phyloP scores from a whole-genome alignment of 2,113 vertebrate genomes.

The Poeciliopsis retropinna region DNA sequence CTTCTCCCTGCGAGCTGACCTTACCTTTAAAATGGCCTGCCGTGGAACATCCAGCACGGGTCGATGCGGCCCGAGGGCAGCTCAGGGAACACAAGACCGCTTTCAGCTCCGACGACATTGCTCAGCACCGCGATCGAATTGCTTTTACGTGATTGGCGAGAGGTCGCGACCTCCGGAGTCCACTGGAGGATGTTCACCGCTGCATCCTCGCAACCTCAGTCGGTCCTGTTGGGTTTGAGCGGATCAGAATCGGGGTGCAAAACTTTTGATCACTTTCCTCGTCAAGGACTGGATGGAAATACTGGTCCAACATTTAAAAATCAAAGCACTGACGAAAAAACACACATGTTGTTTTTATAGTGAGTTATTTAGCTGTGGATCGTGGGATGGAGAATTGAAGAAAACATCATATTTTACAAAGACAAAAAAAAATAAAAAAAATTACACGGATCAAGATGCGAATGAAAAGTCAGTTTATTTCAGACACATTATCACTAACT shows the following conservation, averaged over 20 bases:
- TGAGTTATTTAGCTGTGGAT: too few relatives aligned
- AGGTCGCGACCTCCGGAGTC: not conserved
- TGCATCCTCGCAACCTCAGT: not conserved
- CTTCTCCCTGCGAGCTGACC: slow-evolving; percentile 16
- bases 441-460: too few relatives aligned
- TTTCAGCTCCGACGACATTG: not conserved
- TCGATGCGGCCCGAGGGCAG: slow-evolving; percentile 51
- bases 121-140: slow-evolving; percentile 41
- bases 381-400: too few relatives aligned
- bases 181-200: too few relatives aligned
- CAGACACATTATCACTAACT: too few relatives aligned
- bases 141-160: not conserved
- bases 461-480: too few relatives aligned
- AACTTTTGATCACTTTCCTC: not conserved
- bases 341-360: too few relatives aligned
- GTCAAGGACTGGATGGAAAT: not conserved
- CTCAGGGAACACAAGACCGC: slow-evolving; percentile 34
- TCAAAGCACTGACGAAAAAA: not conserved
- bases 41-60: slow-evolving; percentile 24
- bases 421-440: too few relatives aligned
- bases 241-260: too few relatives aligned
- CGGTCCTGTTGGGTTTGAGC: not conserved
- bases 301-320: not conserved
- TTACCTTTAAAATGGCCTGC: slow-evolving; percentile 51
- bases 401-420: too few relatives aligned